Base-by-base conservation (phyloP, 2,888 invertebrate species). In the Nephrotoma appendiculata region DNA sequence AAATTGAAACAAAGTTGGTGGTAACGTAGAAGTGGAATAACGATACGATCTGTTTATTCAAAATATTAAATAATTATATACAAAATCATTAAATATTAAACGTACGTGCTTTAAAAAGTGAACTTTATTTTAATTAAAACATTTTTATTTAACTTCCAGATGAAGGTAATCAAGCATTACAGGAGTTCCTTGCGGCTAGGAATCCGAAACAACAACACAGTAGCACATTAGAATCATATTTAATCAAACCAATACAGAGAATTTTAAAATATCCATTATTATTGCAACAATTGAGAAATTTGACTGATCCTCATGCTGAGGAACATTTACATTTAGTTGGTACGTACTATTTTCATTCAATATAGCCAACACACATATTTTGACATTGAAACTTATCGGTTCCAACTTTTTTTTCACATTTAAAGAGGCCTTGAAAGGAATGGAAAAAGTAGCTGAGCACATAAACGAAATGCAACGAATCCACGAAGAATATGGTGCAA, bases 391-490 rank as follows among this genome's bases (percentile, higher is more conserved):
- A 31, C 31, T 31, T 31, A 31, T 31, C 31, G 31, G 31, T 2
- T 31, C 2, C 1, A 31, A 31, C 31, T 31, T 31, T 31, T 31
- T 31, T 44, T 44, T 44, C 19, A 44, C 44, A 41, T 52, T 15
- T 85, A 88, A 94, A 97, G 98, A 98, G 94, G 98, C 98, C 89
- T 94, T 98, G 87, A 97, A 98, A 92, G 98, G 98, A 89, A 99
- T 99, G 98, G 98, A 99, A 91, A 98, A 98, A 92, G 99, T 99
- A 89, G 99, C 99, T 85, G 98, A 99, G 92, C 99, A 99, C 93
- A 99, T 99, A 90, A 99, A 99, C 93, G 98, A 99, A 93, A 99
- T 99, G 98, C 99, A 99, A 94, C 95, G 99, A 93, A 98, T 99
- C 90, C 98, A 99, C 92, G 99, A 99, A 93, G 99, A 99, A 93